Evolutionary conservation across 2,113 vertebrate species (phyloP).

Genomic region (Lamprologus sp.): DNA sequence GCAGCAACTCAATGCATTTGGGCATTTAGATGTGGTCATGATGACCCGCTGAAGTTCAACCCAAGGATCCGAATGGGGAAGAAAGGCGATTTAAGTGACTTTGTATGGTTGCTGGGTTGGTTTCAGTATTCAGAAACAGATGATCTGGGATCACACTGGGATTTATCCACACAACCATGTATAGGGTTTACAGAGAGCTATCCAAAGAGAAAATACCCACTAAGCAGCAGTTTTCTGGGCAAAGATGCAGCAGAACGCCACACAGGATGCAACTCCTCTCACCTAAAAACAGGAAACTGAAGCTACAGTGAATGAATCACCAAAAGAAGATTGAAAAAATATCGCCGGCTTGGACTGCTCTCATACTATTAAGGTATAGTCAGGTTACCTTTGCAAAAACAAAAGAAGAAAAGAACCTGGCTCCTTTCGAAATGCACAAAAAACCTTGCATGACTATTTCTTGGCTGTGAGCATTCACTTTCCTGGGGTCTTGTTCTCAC

Average conservation of each 20-base stretch:
- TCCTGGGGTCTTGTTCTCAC: not conserved
- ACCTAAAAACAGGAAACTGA: not conserved
- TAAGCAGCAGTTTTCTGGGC: not conserved
- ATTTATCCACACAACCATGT: not conserved
- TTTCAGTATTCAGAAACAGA: not conserved
- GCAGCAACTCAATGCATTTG: not conserved
- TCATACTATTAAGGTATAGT: not conserved
- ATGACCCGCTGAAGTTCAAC: not conserved
- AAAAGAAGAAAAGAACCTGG: not conserved
- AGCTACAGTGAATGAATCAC: not conserved
- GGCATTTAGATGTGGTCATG: not conserved
- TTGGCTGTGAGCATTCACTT: not conserved
- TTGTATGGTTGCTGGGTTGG: not conserved
- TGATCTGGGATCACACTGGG: not conserved
- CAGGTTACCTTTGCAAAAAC: not conserved
- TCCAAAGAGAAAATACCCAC: not conserved
- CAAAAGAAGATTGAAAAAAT: not conserved
- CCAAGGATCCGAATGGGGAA: not conserved
- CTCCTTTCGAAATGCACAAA: not conserved
- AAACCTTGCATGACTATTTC: not conserved
- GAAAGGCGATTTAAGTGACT: not conserved
- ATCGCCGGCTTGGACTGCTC: not conserved
- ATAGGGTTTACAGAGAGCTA: not conserved
- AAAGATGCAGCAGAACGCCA: not conserved
- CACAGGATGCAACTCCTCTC: not conserved